These are phyloP conservation scores for Ceriagrion tenellum DNA, from an alignment of 2,888 invertebrate genomes.

Conservation along the genomic window DNA sequence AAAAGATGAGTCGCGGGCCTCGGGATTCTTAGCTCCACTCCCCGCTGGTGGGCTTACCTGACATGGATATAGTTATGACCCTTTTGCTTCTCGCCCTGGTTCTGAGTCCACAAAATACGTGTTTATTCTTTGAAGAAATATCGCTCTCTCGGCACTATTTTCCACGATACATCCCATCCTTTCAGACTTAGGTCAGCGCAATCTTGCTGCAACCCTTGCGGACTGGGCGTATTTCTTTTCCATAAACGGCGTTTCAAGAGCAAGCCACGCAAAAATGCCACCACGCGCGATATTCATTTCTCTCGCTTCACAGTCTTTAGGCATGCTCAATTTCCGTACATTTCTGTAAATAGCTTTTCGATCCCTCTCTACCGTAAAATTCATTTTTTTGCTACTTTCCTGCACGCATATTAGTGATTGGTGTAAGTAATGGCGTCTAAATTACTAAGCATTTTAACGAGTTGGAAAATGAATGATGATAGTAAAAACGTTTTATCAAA, in stretches of 20 bases:
- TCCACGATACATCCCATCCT: background rate
- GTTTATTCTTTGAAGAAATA: background rate
- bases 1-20: background rate
- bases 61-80: background rate
- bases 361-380: no score
- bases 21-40: background rate
- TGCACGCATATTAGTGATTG: no score
- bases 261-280: background rate
- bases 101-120: background rate
- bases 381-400: no score
- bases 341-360: background rate
- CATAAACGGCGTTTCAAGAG: background rate
- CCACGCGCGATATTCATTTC: background rate
- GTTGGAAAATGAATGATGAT: no score
- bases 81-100: background rate
- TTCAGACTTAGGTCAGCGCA: background rate
- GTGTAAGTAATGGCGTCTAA: no score
- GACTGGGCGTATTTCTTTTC: background rate
- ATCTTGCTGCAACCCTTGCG: background rate
- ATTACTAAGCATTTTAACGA: no score
- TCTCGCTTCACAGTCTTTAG: background rate
- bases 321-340: background rate
- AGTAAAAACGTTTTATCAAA: no score
- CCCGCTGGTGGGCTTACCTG: background rate
- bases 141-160: background rate